Evolutionary conservation across 1,140 invertebrate genomes (phyloP), one percentile per base, ranked within the genome.

Genomic region (Coboldia fuscipes): DNA sequence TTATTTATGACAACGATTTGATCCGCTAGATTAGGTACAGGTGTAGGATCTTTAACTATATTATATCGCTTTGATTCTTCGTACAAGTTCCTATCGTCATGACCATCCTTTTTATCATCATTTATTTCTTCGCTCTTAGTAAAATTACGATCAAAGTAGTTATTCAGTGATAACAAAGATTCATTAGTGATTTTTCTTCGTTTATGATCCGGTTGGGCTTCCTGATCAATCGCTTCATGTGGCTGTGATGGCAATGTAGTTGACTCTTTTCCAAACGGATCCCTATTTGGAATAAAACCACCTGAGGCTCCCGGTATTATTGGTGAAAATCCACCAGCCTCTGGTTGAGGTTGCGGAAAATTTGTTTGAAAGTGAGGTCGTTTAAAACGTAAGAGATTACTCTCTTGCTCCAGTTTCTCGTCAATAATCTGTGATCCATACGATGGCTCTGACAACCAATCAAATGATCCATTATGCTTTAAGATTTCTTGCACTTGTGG

Each of bases 281-380:
- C 59, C 26, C 48, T 40, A 24, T 76, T 75, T 0, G 75, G 75
- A 35, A 58, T 61, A 41, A 82, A 82, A 12, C 77, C 77, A 10
- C 72, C 68, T 37, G 66, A 56, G 26, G 63, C 62, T 19, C 65
- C 65, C 7, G 75, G 75, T 19, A 72, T 50, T 34, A 81, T 59
- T 13, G 78, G 78, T 8, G 69, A 54, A 45, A 82, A 82, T 12
- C 76, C 77, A 34, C 70, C 72, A 12, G 65, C 66, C 51, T 77
- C 69, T 35, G 75, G 68, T 42, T 69, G 62, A 0, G 73, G 72
- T 35, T 62, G 61, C 1, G 60, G 63, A 34, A 62, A 66, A 32
- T 57, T 50, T 23, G 46, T 58, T 42, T 49, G 50, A 41, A 57
- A 63, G 15, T 27, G 28, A 18, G 33, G 33, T 19, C 33, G n/a